Evolutionary conservation across 1,140 invertebrate genomes (phyloP), one percentile per base, ranked within the genome.

Genomic region (Ganaspis sp.): DNA sequence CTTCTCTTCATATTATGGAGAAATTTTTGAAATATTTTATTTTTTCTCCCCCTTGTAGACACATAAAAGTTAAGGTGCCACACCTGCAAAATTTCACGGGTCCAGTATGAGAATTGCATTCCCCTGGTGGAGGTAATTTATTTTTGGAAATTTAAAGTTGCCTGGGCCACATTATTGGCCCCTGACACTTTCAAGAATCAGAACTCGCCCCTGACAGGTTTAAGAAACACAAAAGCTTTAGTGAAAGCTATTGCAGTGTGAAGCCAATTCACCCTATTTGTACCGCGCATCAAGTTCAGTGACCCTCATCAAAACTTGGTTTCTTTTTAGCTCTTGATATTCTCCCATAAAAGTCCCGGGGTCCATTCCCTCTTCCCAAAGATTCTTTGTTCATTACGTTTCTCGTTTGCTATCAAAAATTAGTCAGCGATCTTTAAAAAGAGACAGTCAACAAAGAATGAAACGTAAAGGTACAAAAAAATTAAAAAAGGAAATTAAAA

Each of bases 221-320:
- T 73, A 70, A 70, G 70, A 75, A 54, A 70, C 78, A 86, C 79
- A 87, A 85, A 84, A 54, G 70, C 79, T 34, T 37, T 70, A 72
- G 80, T 80, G 76, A 86, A 85, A 86, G 79, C 78, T 78, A 74
- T 38, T 72, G 76, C 74, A 29, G 40, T 9, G 29, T 6, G 74
- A 73, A 58, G 53, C n/a, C 76, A 75, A 82, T 78, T 40, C 74
- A 77, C 81, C 77, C 78, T 77, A 79, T 72, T 49, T 21, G 4
- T 29, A 77, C 38, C 71, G 77, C 76, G 82, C 75, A 70, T 76
- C 29, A 76, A 73, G 81, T 83, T 81, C 82, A 49, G 83, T 75
- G 81, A 85, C 78, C 81, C 72, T 58, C 54, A 75, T 64, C 70
- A 45, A 54, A 76, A 45, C 72, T 69, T 34, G n/a, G n/a, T n/a